phyloP scores from a whole-genome alignment of 2,888 invertebrate species.

The Apamea crenata region DNA sequence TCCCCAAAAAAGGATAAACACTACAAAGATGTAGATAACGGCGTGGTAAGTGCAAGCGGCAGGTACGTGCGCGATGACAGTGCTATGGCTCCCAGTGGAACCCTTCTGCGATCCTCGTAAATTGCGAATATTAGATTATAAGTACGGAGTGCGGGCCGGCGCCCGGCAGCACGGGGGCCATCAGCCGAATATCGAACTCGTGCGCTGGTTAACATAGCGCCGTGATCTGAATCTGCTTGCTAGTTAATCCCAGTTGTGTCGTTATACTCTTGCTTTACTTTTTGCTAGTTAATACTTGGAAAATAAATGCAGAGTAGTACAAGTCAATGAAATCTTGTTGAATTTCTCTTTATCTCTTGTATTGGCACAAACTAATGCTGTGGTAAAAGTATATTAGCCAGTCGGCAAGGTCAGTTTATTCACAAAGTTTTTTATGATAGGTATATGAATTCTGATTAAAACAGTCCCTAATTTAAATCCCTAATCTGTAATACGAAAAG shows the following conservation, averaged over 20 bases:
- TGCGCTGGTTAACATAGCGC: conserved; percentile 82
- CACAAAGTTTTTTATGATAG: not conserved
- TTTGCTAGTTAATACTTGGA: conserved; percentile 43
- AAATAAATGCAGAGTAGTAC: conserved; percentile 12
- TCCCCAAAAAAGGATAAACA: conserved; percentile 71
- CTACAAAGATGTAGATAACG: conserved; percentile 81
- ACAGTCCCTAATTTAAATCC: conserved; percentile 19
- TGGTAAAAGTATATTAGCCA: not conserved
- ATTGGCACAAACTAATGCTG: not conserved
- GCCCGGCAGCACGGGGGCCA: conserved; percentile 78
- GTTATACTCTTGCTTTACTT: conserved; percentile 38
- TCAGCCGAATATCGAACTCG: conserved; percentile 87
- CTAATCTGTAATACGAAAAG: conserved; percentile 47
- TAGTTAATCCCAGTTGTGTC: conserved; percentile 69
- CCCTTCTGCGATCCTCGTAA: conserved; percentile 88
- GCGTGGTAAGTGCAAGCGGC: conserved; percentile 84
- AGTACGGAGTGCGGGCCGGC: conserved; percentile 85
- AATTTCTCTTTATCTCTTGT: not conserved
- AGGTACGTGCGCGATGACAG: conserved; percentile 88
- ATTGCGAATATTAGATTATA: conserved; percentile 91
- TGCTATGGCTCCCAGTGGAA: conserved; percentile 85
- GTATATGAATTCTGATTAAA: conserved; percentile 9
- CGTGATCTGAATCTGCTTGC: conserved; percentile 88
- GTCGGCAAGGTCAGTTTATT: not conserved
- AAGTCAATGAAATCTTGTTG: not conserved